Evolutionary conservation across 2,113 vertebrate genomes (phyloP).

Genomic region (Bambusicola thoracicus): DNA sequence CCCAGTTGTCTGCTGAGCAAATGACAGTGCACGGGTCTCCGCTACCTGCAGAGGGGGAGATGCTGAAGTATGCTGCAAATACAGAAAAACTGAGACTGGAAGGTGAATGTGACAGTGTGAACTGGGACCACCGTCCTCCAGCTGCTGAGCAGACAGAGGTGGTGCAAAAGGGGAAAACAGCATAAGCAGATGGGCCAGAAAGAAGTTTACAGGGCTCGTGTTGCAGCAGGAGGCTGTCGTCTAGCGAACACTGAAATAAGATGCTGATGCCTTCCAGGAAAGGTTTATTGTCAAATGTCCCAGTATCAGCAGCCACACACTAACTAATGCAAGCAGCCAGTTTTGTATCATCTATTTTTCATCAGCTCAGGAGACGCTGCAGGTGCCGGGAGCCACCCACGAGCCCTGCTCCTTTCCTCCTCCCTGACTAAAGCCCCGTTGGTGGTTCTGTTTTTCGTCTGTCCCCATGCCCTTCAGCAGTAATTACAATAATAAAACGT

Average conservation of each 20-base stretch:
- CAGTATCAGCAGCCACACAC: not conserved
- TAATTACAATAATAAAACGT: not conserved
- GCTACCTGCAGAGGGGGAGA: not conserved
- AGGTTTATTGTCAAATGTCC: not conserved
- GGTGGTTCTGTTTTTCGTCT: not conserved
- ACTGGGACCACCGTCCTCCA: not conserved
- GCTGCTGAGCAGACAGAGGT: too few species aligned
- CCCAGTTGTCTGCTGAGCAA: not conserved
- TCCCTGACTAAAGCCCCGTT: not conserved
- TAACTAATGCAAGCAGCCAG: not conserved
- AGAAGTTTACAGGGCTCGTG: not conserved
- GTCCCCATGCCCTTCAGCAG: not conserved
- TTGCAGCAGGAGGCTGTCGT: not conserved
- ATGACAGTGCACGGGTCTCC: constrained; percentile 57
- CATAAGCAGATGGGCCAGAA: not conserved
- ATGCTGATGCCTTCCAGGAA: not conserved
- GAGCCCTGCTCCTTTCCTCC: not conserved
- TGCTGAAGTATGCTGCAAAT: not conserved
- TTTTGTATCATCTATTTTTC: not conserved
- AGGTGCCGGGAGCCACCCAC: not conserved
- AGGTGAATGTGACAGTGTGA: not conserved
- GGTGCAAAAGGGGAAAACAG: too few species aligned
- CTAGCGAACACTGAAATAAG: not conserved
- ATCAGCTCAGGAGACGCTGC: not conserved
- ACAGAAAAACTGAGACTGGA: not conserved